Conservation (phyloP, 2,888 invertebrate species). For the Habroteleia sp. region DNA sequence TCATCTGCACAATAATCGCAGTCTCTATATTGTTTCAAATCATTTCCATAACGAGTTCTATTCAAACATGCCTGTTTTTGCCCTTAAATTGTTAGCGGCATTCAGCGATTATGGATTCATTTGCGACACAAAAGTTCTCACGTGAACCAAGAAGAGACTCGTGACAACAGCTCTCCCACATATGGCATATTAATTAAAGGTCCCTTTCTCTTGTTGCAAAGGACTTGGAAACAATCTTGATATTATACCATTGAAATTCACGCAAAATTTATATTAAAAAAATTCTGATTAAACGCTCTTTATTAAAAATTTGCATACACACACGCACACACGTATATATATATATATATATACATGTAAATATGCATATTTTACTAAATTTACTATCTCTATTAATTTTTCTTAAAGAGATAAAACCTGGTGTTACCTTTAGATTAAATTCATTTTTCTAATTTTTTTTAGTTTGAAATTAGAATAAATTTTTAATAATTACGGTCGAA, state of each 20-base stretch:
- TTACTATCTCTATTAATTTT: no score
- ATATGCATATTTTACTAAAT: no score
- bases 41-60: conserved; percentile 56
- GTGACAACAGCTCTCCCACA: conserved; percentile 20
- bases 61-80: conserved; percentile 40
- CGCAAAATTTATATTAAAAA: background rate
- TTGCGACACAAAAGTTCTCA: conserved; percentile 38
- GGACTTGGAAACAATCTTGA: conserved; percentile 8
- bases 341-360: no score
- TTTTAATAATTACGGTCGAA: no score
- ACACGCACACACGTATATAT: no score
- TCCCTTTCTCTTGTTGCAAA: background rate
- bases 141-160: conserved; percentile 13
- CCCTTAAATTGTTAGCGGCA: conserved; percentile 52
- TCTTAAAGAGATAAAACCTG: no score
- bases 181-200: conserved; percentile 30
- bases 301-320: no score
- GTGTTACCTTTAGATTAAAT: no score
- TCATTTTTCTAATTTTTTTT: no score
- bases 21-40: conserved; percentile 50
- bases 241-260: background rate
- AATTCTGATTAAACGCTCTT: no score
- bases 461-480: no score
- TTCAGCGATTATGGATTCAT: conserved; percentile 56
- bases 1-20: conserved; percentile 38